Base-by-base conservation (phyloP, 2,888 invertebrate genomes). In the Alsophila aescularia region DNA sequence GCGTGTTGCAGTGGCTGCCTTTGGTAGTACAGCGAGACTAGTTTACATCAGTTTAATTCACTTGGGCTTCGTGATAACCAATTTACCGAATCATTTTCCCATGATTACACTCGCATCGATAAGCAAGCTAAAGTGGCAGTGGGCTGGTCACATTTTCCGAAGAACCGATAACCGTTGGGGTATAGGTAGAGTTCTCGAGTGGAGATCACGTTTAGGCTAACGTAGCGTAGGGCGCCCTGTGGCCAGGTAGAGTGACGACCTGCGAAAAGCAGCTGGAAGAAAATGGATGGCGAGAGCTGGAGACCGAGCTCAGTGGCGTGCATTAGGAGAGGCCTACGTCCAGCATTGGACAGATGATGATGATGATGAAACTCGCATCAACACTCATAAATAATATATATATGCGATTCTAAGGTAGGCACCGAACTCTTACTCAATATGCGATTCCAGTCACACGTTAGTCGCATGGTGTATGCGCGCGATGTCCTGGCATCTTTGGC, bases 381-480 rank as follows among this genome's bases (percentile, higher is more conserved):
- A 43, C 29, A 21, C 41, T 31, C 27, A 41, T 35, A 39, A 41
- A 32, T 14, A 37, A 42, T 31, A 44, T 50, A 39, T 9, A n/a
- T 49, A 40, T 37, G 54, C 34, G 43, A 44, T 27, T 24, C 13
- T 10, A 34, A 15, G 24, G 13, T 16, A n/a, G n/a, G n/a, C n/a
- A n/a, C n/a, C n/a, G n/a, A 15, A 15, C 35, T 36, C n/a, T 48
- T 29, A 18, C 40, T 14, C 15, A 37, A 15, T 42, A 27, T 39
- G 42, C 7, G 21, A 55, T 51, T 50, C 59, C 39, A 49, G 53
- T 49, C 58, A 51, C 52, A 53, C 45, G 34, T 53, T 48, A 44
- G 61, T 50, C 50, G 60, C 56, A 64, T 65, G 67, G 67, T 55
- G 52, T 56, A 73, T 50, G 44, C 62, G 34, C 35, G 51, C 51